These are phyloP conservation scores for Sebastes paucispinis DNA, from an alignment of 2,797 vertebrate genomes.

Conservation along the genomic window DNA sequence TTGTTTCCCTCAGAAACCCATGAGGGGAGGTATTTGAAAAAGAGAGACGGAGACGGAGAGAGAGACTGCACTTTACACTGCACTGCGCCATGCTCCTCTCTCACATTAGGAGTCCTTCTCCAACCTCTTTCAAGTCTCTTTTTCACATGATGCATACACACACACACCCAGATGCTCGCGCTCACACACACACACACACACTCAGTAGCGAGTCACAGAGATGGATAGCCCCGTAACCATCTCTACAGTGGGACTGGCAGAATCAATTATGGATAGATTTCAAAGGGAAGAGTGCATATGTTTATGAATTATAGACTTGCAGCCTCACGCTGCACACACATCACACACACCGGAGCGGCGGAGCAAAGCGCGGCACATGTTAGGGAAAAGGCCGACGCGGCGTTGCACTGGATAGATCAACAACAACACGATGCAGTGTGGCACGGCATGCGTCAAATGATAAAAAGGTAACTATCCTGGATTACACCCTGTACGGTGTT, in stretches of 20 bases:
- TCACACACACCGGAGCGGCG: slow-evolving; percentile 21
- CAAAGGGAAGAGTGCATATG: slow-evolving; percentile 74
- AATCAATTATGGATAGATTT: slow-evolving; percentile 82
- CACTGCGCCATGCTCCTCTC: slow-evolving; percentile 75
- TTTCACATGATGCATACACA: slow-evolving; percentile 50
- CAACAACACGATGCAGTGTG: slow-evolving; percentile 10
- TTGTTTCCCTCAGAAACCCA: slow-evolving; percentile 68
- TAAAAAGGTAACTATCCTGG: neutral
- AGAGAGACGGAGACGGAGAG: slow-evolving; percentile 32
- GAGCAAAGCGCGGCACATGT: slow-evolving; percentile 47
- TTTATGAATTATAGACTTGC: slow-evolving; percentile 78
- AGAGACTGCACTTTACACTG: slow-evolving; percentile 72
- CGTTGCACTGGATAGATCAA: slow-evolving; percentile 42
- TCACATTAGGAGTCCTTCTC: slow-evolving; percentile 66
- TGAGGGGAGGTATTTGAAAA: slow-evolving; percentile 65
- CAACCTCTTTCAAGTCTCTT: slow-evolving; percentile 63
- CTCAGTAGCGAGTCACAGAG: slow-evolving; percentile 48
- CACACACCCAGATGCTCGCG: slow-evolving; percentile 48
- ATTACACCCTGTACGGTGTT: neutral
- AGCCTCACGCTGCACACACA: slow-evolving; percentile 56
- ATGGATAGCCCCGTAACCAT: slow-evolving; percentile 69
- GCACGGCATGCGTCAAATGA: slow-evolving; percentile 5
- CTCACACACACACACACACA: slow-evolving; percentile 26
- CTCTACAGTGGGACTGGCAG: slow-evolving; percentile 67
- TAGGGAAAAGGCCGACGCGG: slow-evolving; percentile 25